These are phyloP conservation scores for Xerus rutilus DNA, from an alignment of 2,797 vertebrate genomes.

Conservation along the genomic window DNA sequence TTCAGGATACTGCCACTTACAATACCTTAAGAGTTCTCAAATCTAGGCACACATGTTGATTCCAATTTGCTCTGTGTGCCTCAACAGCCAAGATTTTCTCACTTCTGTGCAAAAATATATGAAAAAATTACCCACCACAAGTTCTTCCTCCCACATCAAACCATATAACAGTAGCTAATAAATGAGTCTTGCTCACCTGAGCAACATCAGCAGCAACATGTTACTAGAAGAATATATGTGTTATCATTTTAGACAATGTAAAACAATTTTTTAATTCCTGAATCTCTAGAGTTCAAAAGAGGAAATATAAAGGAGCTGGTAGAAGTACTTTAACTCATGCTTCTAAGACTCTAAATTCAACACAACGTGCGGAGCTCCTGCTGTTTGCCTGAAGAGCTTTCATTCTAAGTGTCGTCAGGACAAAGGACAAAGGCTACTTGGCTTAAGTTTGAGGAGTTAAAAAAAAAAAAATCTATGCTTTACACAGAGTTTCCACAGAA, in stretches of 20 bases:
- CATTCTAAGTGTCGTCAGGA: neutral
- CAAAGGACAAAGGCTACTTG: neutral
- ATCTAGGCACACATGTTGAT: neutral
- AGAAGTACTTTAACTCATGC: neutral
- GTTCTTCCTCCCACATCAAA: conserved; percentile 36
- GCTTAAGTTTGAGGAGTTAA: neutral
- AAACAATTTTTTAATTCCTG: neutral
- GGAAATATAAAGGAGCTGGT: neutral
- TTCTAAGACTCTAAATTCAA: neutral
- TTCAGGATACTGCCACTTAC: neutral
- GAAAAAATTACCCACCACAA: neutral
- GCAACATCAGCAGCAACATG: neutral
- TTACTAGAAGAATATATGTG: neutral
- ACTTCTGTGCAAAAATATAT: neutral
- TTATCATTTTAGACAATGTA: neutral
- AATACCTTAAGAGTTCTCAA: neutral
- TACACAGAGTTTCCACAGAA: neutral
- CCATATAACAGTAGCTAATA: neutral
- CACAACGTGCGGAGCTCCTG: neutral
- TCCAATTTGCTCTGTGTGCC: neutral
- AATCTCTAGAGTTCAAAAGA: neutral
- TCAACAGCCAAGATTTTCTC: neutral
- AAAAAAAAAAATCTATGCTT: neutral
- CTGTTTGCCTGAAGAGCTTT: neutral
- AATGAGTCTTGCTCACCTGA: neutral